Evolutionary conservation across 2,797 vertebrate genomes (phyloP).

Genomic region (Rhinatrema bivittatum): DNA sequence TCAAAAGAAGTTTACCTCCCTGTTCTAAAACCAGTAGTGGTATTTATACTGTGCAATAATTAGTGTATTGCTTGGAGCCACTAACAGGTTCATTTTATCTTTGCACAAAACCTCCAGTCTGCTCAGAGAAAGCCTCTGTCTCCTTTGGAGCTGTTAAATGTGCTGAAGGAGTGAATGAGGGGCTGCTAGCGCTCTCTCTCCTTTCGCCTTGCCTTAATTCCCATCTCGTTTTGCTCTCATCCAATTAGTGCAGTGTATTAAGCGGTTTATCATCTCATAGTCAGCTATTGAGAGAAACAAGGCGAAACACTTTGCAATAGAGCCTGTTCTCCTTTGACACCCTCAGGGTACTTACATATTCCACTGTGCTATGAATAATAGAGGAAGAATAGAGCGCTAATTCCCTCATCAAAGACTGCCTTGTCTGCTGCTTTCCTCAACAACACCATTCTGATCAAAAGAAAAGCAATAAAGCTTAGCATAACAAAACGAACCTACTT

Average conservation of each 20-base stretch:
- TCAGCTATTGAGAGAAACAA: constrained; percentile 98
- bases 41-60: constrained; percentile 80
- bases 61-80: constrained; percentile 77
- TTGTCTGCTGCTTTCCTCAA: constrained; percentile 96
- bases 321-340: constrained; percentile 98
- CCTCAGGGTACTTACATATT: constrained; percentile 97
- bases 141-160: constrained; percentile 73
- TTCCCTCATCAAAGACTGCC: constrained; percentile 99
- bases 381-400: constrained; percentile 97
- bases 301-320: constrained; percentile 99
- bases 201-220: constrained; percentile 93
- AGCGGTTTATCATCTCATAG: constrained; percentile 99
- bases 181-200: constrained; percentile 83
- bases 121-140: constrained; percentile 86
- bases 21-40: constrained; percentile 73
- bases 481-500: constrained; percentile 97
- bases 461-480: constrained; percentile 99
- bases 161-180: constrained; percentile 87
- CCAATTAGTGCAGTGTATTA: constrained; percentile 99
- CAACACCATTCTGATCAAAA: constrained; percentile 95
- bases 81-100: constrained; percentile 75
- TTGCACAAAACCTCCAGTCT: constrained; percentile 70
- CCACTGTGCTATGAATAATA: constrained; percentile 97
- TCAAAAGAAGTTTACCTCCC: constrained; percentile 78
- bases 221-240: constrained; percentile 99